These are phyloP conservation scores for Cryptus armator DNA, from an alignment of 2,888 invertebrate species.

Conservation along the genomic window DNA sequence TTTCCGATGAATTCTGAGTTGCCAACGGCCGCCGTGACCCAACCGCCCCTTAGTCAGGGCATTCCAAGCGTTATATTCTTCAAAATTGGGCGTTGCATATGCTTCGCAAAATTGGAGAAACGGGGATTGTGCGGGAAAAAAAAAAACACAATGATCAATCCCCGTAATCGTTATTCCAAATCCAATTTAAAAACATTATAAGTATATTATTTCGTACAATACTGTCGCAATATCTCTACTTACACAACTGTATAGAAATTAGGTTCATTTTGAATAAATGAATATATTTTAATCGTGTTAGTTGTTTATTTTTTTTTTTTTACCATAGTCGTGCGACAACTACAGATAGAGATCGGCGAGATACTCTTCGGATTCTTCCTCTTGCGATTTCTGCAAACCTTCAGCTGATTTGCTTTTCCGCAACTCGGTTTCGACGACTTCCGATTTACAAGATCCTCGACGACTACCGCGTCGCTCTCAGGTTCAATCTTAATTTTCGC, in stretches of 20 bases:
- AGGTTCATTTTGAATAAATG: constrained; percentile 75
- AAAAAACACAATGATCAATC: neutral
- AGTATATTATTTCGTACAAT: constrained; percentile 61
- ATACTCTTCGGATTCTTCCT: constrained; percentile 98
- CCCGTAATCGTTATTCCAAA: neutral
- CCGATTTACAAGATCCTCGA: constrained; percentile 67
- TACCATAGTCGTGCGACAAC: constrained; percentile 72
- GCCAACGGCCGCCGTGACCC: no score
- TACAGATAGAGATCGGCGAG: constrained; percentile 95
- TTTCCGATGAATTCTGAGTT: no score
- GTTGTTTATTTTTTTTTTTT: constrained; percentile 70
- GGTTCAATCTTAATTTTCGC: constrained; percentile 60
- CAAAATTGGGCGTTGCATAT: no score
- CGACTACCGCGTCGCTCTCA: constrained; percentile 56
- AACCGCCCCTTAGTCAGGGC: no score
- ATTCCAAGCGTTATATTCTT: no score
- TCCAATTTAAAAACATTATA: neutral
- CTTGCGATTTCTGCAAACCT: constrained; percentile 91
- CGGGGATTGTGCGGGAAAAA: no score
- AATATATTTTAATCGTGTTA: constrained; percentile 70
- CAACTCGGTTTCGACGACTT: constrained; percentile 78
- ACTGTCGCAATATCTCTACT: no score
- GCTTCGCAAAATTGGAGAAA: no score
- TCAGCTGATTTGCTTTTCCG: constrained; percentile 86
- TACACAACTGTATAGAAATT: no score